Evolutionary conservation across 2,797 vertebrate species (phyloP), one percentile per base, ranked within the genome.

Genomic region (Crax fasciolata): DNA sequence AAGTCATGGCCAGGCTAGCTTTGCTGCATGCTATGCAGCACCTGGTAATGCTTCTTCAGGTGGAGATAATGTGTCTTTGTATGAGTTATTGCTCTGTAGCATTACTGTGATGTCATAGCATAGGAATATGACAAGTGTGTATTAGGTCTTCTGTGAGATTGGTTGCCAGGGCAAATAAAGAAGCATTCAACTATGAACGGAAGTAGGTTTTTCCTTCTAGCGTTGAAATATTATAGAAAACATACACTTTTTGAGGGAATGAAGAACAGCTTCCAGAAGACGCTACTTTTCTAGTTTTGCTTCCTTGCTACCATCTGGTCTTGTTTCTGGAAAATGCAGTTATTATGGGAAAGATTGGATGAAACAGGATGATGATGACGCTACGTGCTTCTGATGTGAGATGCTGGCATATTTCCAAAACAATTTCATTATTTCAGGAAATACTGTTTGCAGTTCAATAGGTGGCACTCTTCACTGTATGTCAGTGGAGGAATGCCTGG

Each of bases 381-480:
- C 35, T 35, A 35, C 35, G 35, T 35, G 58, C 5, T 35, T 28
- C 38, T 57, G 38, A 30, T 79, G 19, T 6, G 21, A 39, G 27
- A 17, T 61, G 10, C 4, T n/a, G 16, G 35, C 24, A 8, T 13
- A 14, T 72, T 88, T 88, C 46, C 39, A 66, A 44, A 78, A 51
- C n/a, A 80, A 76, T 70, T 20, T 23, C 13, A 44, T 73, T 39
- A 66, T 84, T 87, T 94, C 63, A 89, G 59, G 39, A 92, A 61
- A 44, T 95, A 35, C 77, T 48, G 44, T 5, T 28, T 67, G 48
- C 43, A 38, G 44, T 77, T 96, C 94, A 85, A 12, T 92, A 96
- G 96, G 66, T 96, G 95, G 94, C 95, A 91, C 89, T 93, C 87
- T 96, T 93, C 46, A 32, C 94, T 95, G 54, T 74, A 9, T 38